Percentiles rank a stretch among this genome's conserved stretches.
These are phyloP conservation scores for Philopotamus ludificatus DNA, from an alignment of 1,140 invertebrate genomes.

Conservation along the genomic window DNA sequence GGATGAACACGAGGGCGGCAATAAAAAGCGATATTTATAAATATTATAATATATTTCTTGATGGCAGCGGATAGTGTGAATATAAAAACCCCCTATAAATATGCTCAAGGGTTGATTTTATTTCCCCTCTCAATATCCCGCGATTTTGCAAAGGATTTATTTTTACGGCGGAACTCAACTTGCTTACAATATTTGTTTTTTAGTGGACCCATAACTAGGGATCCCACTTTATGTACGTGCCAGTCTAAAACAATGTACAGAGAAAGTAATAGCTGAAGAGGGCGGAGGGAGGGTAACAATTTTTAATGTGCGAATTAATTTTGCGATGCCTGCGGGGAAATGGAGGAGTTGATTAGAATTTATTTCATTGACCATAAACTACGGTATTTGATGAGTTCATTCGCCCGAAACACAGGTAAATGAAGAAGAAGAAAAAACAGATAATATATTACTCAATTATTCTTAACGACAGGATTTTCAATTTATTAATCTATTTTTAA, in stretches of 20 bases:
- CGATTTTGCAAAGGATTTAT: constrained; percentile 29
- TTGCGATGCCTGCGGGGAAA: too few relatives aligned
- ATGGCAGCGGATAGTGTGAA: constrained; percentile 29
- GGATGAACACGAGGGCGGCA: background rate
- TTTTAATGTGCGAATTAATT: too few relatives aligned
- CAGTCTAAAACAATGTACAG: background rate
- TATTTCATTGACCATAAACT: too few relatives aligned
- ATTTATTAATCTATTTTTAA: too few relatives aligned
- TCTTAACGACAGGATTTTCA: too few relatives aligned
- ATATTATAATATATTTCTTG: constrained; percentile 4
- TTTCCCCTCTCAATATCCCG: constrained; percentile 30
- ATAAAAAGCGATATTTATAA: constrained; percentile 13
- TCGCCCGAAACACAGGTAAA: too few relatives aligned
- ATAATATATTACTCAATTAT: too few relatives aligned
- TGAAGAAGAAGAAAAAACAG: too few relatives aligned
- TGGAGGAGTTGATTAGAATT: too few relatives aligned
- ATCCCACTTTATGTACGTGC: constrained; percentile 1
- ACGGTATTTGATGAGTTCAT: too few relatives aligned
- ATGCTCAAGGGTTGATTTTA: constrained; percentile 34
- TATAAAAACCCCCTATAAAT: constrained; percentile 31
- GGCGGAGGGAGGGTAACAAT: too few relatives aligned
- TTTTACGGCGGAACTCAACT: constrained; percentile 30
- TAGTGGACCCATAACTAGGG: constrained; percentile 23
- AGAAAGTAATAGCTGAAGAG: too few relatives aligned
- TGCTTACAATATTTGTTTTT: constrained; percentile 31